Evolutionary conservation across 2,113 vertebrate species (phyloP).

Genomic region (Naja naja): DNA sequence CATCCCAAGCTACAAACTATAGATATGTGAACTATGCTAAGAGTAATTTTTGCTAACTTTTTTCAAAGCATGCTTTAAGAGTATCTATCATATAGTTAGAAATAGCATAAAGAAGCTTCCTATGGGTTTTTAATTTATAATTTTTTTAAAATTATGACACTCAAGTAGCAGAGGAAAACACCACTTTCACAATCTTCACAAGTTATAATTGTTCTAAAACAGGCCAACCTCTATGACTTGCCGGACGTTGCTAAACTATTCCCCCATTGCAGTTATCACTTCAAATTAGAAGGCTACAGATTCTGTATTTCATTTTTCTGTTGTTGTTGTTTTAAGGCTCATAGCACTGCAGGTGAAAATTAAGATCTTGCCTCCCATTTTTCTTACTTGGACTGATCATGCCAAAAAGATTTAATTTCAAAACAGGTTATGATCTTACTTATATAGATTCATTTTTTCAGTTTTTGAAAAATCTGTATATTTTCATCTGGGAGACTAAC

Average conservation of each 20-base stretch:
- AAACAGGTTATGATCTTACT: neutral
- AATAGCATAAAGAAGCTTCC: neutral
- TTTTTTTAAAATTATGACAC: neutral
- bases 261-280: neutral
- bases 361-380: neutral
- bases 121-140: neutral
- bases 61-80: neutral
- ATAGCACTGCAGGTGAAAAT: neutral
- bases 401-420: neutral
- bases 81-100: neutral
- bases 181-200: neutral
- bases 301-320: neutral
- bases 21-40: neutral
- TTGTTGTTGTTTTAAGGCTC: neutral
- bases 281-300: neutral
- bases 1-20: too few species aligned
- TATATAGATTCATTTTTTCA: neutral
- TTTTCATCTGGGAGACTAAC: neutral
- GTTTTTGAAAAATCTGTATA: neutral
- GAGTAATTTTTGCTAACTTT: neutral
- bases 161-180: neutral
- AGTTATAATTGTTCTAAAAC: neutral
- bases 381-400: neutral
- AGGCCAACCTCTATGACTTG: neutral
- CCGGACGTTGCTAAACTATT: neutral